Evolutionary conservation across 2,113 vertebrate species (phyloP).

Genomic region (Limanda limanda): DNA sequence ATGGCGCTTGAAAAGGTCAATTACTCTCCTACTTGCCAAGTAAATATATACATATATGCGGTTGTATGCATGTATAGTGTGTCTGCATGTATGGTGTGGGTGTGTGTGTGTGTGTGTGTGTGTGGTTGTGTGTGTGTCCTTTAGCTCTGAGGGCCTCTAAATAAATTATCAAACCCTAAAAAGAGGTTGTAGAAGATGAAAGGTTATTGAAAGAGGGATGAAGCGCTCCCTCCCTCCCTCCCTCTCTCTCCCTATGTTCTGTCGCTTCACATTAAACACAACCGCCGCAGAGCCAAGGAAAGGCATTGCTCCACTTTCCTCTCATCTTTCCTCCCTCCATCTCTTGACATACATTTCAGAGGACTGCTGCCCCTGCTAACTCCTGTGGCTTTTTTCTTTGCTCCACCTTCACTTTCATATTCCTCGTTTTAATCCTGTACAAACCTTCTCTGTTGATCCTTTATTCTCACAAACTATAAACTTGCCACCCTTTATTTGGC

Average conservation of each 20-base stretch:
- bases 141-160: slow-evolving; percentile 43
- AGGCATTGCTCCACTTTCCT: slow-evolving; percentile 40
- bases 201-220: slow-evolving; percentile 50
- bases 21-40: slow-evolving; percentile 6
- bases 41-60: neutral
- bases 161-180: slow-evolving; percentile 63
- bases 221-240: slow-evolving; percentile 12
- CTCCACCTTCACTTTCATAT: neutral
- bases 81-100: too few relatives aligned
- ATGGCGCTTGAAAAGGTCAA: slow-evolving; percentile 9
- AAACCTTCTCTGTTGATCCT: neutral
- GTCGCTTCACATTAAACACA: slow-evolving; percentile 64
- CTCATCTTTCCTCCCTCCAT: slow-evolving; percentile 13
- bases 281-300: slow-evolving; percentile 22
- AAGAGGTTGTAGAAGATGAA: slow-evolving; percentile 23
- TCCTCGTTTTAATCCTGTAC: neutral
- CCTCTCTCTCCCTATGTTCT: slow-evolving; percentile 26
- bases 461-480: neutral
- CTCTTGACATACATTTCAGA: slow-evolving; percentile 32
- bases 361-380: slow-evolving; percentile 1
- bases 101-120: too few relatives aligned
- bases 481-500: neutral
- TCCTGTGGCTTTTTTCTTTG: slow-evolving; percentile 17
- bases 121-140: neutral
- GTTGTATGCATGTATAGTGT: too few relatives aligned